Conservation (phyloP, 2,797 vertebrate genomes). For the Adrianichthys oophorus region DNA sequence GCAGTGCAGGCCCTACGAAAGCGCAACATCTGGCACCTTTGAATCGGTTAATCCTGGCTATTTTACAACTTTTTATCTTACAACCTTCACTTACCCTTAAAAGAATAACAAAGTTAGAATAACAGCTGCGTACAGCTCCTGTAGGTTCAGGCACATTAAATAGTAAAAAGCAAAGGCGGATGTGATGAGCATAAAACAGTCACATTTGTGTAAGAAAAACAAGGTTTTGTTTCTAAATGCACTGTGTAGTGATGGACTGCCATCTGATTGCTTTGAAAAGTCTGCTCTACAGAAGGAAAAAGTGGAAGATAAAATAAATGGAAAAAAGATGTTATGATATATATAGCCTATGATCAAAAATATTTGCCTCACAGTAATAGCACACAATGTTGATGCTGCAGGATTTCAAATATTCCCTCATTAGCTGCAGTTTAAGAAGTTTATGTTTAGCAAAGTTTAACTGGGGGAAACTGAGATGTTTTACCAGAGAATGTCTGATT, state of each 20-base stretch:
- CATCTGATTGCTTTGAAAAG: conserved; percentile 10
- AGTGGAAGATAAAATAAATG: conserved; percentile 17
- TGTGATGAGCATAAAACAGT: conserved; percentile 57
- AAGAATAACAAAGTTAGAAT: conserved; percentile 59
- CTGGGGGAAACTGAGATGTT: no score
- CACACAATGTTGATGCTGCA: no score
- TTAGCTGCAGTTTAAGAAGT: no score
- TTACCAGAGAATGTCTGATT: no score
- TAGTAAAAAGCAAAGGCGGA: conserved; percentile 53
- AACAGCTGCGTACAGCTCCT: conserved; percentile 67
- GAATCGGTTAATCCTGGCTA: conserved; percentile 81
- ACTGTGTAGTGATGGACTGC: conserved; percentile 53
- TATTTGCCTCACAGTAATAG: no score
- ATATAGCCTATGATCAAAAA: no score
- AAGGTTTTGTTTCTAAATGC: conserved; percentile 61
- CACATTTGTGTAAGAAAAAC: conserved; percentile 41
- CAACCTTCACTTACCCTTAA: conserved; percentile 73
- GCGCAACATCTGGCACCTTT: conserved; percentile 82
- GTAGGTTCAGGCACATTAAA: conserved; percentile 75
- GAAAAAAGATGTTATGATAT: conserved; percentile 5
- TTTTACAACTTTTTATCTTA: conserved; percentile 74
- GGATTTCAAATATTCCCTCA: no score
- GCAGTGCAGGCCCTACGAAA: conserved; percentile 55
- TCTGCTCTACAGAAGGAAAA: conserved; percentile 11
- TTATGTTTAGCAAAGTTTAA: no score